phyloP scores from a whole-genome alignment of 2,113 vertebrate species.

The Lethenteron reissneri region DNA sequence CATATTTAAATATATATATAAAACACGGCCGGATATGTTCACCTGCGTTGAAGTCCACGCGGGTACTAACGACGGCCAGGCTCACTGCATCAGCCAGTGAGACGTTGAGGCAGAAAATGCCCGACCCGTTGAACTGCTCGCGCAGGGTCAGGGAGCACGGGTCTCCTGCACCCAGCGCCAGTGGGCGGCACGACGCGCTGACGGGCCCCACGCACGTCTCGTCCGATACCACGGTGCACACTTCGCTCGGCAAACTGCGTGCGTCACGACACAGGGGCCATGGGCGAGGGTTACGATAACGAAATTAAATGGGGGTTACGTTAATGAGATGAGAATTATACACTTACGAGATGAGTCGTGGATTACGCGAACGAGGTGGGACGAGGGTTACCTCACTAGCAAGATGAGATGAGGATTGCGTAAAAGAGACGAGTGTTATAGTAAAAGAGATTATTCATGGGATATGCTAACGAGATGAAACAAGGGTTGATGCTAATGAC shows the following conservation, averaged over 20 bases:
- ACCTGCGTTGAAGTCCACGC: constrained; percentile 38
- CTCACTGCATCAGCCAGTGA: constrained; percentile 56
- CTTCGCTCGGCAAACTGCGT: constrained; percentile 49
- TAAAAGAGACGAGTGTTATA: no score
- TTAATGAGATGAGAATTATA: no score
- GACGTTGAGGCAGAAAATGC: constrained; percentile 69
- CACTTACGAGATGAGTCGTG: no score
- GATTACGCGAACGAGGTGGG: no score
- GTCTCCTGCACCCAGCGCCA: constrained; percentile 28
- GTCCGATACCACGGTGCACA: constrained; percentile 56
- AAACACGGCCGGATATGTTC: neutral
- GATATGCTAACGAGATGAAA: no score
- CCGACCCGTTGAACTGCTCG: constrained; percentile 49
- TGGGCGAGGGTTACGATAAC: no score
- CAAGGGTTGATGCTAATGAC: no score
- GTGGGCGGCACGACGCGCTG: constrained; percentile 28
- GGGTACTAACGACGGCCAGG: constrained; percentile 48
- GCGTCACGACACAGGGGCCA: neutral
- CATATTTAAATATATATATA: neutral
- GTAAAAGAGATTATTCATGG: no score
- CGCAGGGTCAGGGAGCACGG: constrained; percentile 58
- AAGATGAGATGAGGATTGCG: no score
- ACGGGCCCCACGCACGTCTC: constrained; percentile 41
- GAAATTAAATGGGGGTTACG: no score
- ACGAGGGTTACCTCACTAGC: no score